Percentiles rank a stretch among this genome's conserved stretches.
Evolutionary conservation across 2,113 vertebrate species (phyloP).

Genomic region (Semicossyphus pulcher): DNA sequence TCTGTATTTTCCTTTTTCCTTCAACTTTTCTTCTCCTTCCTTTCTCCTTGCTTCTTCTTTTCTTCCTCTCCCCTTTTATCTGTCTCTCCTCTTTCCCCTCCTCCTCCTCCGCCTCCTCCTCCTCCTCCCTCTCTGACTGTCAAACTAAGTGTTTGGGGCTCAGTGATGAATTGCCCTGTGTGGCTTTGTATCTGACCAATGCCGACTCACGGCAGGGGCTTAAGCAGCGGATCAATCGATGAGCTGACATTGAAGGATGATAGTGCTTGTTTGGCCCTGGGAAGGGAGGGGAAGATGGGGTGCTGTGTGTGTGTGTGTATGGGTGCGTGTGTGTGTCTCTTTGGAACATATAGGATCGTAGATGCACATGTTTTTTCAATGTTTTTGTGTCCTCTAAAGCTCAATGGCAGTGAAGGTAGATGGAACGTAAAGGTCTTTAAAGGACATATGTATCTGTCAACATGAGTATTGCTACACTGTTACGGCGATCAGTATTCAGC

Average conservation of each 20-base stretch:
- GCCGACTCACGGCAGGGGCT: conserved; percentile 81
- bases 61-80: conserved; percentile 34
- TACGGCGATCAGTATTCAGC: conserved; percentile 60
- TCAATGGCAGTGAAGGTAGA: conserved; percentile 58
- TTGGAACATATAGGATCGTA: conserved; percentile 23
- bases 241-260: conserved; percentile 86
- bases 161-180: conserved; percentile 86
- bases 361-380: conserved; percentile 22
- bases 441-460: conserved; percentile 71
- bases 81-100: conserved; percentile 18
- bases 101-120: conserved; percentile 16
- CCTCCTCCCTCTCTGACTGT: conserved; percentile 69
- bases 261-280: conserved; percentile 77
- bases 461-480: conserved; percentile 42
- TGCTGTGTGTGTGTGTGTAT: conserved; percentile 24
- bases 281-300: conserved; percentile 55
- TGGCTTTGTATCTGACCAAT: conserved; percentile 85
- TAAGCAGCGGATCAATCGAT: conserved; percentile 85
- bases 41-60: conserved; percentile 45
- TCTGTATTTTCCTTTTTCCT: conserved; percentile 25
- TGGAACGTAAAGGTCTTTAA: conserved; percentile 71
- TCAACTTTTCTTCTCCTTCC: conserved; percentile 30
- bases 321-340: conserved; percentile 12
- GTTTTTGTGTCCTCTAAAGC: conserved; percentile 42
- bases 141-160: conserved; percentile 81